phyloP scores from a whole-genome alignment of 2,888 invertebrate genomes.

The Metacarcinus magister region DNA sequence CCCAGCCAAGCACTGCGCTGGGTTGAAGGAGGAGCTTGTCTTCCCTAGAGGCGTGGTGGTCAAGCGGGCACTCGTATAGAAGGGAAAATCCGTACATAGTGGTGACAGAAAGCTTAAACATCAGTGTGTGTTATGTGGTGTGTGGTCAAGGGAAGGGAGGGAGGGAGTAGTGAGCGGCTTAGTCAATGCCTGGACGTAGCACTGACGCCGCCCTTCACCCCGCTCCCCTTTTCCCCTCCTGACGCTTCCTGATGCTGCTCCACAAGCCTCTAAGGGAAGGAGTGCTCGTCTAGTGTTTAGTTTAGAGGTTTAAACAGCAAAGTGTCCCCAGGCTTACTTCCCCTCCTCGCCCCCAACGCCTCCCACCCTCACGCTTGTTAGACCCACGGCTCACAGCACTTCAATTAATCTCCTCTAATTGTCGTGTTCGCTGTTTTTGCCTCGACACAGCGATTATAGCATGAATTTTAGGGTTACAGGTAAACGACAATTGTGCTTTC shows the following conservation, averaged over 20 bases:
- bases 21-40: neutral
- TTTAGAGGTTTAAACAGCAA: too few relatives aligned
- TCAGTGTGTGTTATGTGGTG: neutral
- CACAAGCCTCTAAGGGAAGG: neutral
- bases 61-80: neutral
- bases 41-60: neutral
- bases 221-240: neutral
- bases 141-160: neutral
- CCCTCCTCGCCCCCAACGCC: too few relatives aligned
- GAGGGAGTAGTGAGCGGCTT: neutral
- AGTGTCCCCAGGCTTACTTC: too few relatives aligned
- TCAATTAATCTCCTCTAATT: neutral
- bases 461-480: neutral
- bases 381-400: too few relatives aligned
- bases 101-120: neutral
- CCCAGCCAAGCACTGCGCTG: too few relatives aligned
- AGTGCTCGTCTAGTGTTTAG: neutral
- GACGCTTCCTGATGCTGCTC: neutral
- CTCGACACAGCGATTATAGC: neutral
- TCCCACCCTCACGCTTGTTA: too few relatives aligned
- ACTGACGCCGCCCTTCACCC: neutral
- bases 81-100: neutral
- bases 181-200: neutral
- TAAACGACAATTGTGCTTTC: neutral
- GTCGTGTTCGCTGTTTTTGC: neutral